Base-by-base conservation (phyloP, 1,140 invertebrate species). In the Orius insidiosus region DNA sequence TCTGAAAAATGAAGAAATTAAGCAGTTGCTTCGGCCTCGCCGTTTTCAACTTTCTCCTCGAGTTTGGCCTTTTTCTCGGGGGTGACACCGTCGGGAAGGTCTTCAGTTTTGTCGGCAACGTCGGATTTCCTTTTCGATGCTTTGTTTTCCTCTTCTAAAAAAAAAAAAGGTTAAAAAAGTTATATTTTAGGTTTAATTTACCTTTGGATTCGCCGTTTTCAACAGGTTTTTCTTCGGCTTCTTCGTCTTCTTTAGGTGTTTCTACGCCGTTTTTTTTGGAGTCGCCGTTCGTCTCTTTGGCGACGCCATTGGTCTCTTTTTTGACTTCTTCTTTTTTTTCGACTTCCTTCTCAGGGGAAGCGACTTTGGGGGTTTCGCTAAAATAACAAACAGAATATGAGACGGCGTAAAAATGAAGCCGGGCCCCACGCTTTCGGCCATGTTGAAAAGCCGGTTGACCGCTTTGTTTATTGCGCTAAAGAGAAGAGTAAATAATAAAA, bases 1-100 rank as follows among this genome's bases (percentile, higher is more conserved):
- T 40, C 9, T 4, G 11, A 18, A n/a, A n/a, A 16, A 40, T 13
- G 19, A n/a, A 37, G 31, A 38, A 24, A 24, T 42, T 43, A 49
- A 36, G 39, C 46, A 65, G 75, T 75, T 46, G 72, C 69, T 59
- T 77, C 72, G 47, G 75, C 69, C 15, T 71, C 70, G 48, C 59
- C 60, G 45, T 66, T 66, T 37, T 65, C 54, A 57, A 47, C 60
- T 50, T 75, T 71, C 14, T 77, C 75, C 2, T 71, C 73, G 18
- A 80, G 61, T 64, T 77, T 81, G 45, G 74, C 70, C 53, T 81
- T 81, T 61, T 81, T 81, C 54, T 78, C 76, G 11, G 73, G 75
- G 53, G 70, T 72, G 11, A 68, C 70, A 43, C 68, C 74, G 50
- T 76, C 72, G 11, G 62, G 56, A 2, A 60, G 53, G 36, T 60